Conservation (phyloP, 2,113 vertebrate genomes). For the Arizona elegans region DNA sequence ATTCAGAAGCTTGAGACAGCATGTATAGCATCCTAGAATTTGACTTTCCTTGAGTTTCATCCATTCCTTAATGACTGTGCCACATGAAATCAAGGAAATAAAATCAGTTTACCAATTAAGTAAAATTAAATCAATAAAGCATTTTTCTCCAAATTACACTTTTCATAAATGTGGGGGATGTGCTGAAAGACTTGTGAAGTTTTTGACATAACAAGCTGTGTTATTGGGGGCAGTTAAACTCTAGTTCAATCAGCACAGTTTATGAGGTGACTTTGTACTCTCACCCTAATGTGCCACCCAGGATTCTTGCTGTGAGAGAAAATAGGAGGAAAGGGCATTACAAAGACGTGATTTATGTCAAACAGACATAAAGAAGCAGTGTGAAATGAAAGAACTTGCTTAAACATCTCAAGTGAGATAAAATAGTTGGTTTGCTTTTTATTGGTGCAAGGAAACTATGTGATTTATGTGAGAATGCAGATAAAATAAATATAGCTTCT, state of each 20-base stretch:
- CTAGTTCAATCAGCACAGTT: neutral
- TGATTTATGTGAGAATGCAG: neutral
- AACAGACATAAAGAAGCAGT: neutral
- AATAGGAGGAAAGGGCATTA: neutral
- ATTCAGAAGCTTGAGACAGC: neutral
- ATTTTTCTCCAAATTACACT: neutral
- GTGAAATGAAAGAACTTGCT: neutral
- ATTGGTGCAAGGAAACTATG: neutral
- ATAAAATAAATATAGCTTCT: neutral
- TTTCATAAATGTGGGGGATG: neutral
- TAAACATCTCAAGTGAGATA: neutral
- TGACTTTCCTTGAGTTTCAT: neutral
- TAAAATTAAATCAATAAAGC: neutral
- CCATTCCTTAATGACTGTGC: neutral
- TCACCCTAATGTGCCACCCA: neutral
- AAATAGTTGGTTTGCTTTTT: neutral
- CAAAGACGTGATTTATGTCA: neutral
- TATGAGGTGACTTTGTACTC: neutral
- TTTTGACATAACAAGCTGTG: neutral
- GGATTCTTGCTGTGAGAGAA: neutral
- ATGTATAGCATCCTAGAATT: neutral
- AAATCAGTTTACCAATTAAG: neutral
- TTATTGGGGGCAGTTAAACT: neutral
- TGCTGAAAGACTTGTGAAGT: neutral
- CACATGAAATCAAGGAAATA: neutral